Base-by-base conservation (phyloP, 35 echinoderm and acorn worm species). In the Strongylocentrotus purpuratus region DNA sequence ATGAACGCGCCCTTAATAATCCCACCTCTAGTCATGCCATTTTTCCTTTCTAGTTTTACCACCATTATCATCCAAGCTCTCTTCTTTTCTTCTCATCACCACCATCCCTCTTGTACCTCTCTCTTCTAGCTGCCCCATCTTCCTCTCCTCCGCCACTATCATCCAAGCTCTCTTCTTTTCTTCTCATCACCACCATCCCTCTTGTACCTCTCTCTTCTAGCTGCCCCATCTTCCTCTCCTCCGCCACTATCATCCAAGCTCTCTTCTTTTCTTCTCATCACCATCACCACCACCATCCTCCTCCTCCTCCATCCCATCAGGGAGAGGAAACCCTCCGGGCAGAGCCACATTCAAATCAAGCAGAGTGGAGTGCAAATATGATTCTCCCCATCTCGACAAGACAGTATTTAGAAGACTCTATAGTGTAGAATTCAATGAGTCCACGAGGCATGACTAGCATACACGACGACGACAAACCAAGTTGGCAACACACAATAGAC, bases 331-430 rank as follows among this genome's bases (percentile, higher is more conserved):
- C 65, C 65, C 65, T 78, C 65, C 20, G 18, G 87, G 87, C 33
- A 45, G 45, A 45, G 87, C 45, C 87, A 89, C 87, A 89, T 89
- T 89, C 87, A 89, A 89, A 89, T 89, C 87, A 89, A 46, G 31
- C 87, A 31, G 32, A 89, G 87, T 89, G 87, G 87, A 89, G 32
- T 33, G 87, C 87, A 89, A 89, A 89, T 89, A 89, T 89, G 87
- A 89, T 45, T 89, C 45, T 89, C 33, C 33, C 87, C 45, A 46
- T 89, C 45, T 46, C 87, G 33, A 89, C 20, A 89, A 18, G 87
- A 33, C 33, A 5, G 87, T 33, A 46, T 89, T 33, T 89, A 89
- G 45, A 46, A 45, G 87, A 22, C 33, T 89, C 31, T 33, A 89
- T 33, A 17, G 87, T 89, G 32, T 33, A 31, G 32, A 46, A 45